Base-by-base conservation (phyloP, 2,797 vertebrate genomes). In the Liparis tanakae region DNA sequence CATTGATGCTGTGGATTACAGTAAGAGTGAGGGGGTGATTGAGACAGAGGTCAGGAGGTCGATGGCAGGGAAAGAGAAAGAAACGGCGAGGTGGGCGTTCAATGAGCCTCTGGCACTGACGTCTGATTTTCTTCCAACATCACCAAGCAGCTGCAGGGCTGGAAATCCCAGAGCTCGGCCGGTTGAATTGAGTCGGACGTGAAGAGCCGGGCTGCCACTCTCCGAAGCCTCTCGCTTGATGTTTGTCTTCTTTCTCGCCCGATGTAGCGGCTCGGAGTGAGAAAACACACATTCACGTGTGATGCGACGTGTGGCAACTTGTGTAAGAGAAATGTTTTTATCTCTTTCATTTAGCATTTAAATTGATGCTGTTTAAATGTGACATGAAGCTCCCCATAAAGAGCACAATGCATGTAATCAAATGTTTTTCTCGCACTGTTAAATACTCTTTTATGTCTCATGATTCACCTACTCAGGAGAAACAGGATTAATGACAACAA, bases 51-150 rank as follows among this genome's bases (percentile, higher is more conserved):
- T 81, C 68, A 70, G 63, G 57, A 74, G 82, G 82, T 78, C 10
- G 63, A 70, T 50, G 58, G 67, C 34, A 79, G 64, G 30, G 44
- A 61, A 67, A 81, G 69, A 81, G 61, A 70, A 51, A 57, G 74
- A 76, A 48, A 62, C 63, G n/a, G 50, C 57, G 55, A 51, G 66
- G 70, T 13, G 54, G 37, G 67, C 48, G 74, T 57, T 67, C 70
- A 79, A 72, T 76, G 78, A 83, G 77, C 86, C 78, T 68, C 64
- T 64, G 71, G 67, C 81, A 72, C 69, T 17, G 43, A 76, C 70
- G 76, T 86, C 83, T 85, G 84, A 86, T 85, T 86, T 80, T 46
- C 51, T 58, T 87, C 85, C 87, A 86, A 76, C 67, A 70, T 70
- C 69, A 15, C 59, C 3, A 71, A 86, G 78, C 87, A 86, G 87